Conservation (phyloP, 2,113 vertebrate species). For the Alaudala cheleensis region DNA sequence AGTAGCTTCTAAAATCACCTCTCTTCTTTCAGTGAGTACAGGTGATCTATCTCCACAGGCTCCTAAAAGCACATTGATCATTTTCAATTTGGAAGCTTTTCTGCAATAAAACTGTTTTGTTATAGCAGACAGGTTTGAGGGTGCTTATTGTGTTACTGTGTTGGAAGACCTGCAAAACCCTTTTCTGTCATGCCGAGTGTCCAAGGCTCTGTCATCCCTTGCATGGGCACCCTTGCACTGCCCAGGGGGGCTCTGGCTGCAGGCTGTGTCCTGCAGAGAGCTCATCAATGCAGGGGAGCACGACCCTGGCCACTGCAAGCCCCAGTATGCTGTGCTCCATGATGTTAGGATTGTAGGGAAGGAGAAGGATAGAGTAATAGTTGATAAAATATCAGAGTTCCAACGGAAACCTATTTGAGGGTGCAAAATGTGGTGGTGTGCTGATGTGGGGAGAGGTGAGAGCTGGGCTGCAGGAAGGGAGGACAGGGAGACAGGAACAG, state of each 20-base stretch:
- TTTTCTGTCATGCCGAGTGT: not conserved
- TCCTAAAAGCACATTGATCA: not conserved
- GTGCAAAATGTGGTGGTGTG: not conserved
- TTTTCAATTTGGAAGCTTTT: constrained; percentile 6
- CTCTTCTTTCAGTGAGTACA: not conserved
- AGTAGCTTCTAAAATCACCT: not conserved
- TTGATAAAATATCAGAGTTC: not conserved
- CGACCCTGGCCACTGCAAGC: not conserved
- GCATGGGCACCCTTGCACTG: not conserved
- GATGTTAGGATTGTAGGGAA: not conserved
- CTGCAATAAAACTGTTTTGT: not conserved
- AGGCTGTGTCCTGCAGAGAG: not conserved
- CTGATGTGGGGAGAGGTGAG: not conserved
- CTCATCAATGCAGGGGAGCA: not conserved
- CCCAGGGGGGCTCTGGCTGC: not conserved
- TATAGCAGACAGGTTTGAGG: not conserved
- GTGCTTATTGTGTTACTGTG: not conserved
- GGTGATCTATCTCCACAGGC: not conserved
- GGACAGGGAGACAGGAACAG: not conserved
- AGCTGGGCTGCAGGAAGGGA: not conserved
- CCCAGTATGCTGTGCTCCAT: not conserved
- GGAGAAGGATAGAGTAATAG: not conserved
- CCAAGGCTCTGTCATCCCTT: not conserved
- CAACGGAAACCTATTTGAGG: not conserved
- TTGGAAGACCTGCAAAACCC: not conserved